phyloP scores from a whole-genome alignment of 2,888 invertebrate genomes.

The Eudasyphora cyanicolor region DNA sequence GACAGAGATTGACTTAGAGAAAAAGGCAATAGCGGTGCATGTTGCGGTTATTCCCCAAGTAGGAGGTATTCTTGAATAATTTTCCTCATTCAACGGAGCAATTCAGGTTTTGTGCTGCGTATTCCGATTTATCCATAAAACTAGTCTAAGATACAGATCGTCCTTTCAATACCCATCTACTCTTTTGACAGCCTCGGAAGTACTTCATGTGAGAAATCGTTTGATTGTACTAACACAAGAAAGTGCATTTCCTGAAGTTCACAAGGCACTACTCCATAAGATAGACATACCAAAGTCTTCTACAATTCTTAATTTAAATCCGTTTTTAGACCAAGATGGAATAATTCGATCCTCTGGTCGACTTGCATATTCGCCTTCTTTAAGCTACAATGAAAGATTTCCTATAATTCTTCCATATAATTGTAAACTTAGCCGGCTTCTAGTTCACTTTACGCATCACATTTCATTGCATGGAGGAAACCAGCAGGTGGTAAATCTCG shows the following conservation, averaged over 20 bases:
- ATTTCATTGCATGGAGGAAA: conserved; percentile 8
- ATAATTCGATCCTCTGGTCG: background rate
- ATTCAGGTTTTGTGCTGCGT: background rate
- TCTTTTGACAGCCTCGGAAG: background rate
- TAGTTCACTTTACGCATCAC: background rate
- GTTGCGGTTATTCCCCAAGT: background rate
- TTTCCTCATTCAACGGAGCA: background rate
- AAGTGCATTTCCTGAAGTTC: background rate
- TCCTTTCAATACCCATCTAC: background rate
- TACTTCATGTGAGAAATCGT: background rate
- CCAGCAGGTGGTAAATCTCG: background rate
- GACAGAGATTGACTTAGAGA: background rate
- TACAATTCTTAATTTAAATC: background rate
- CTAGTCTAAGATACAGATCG: background rate
- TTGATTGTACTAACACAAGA: background rate
- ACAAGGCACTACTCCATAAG: background rate
- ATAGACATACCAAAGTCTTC: background rate
- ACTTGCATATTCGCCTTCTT: background rate
- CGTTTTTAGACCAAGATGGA: conserved; percentile 2
- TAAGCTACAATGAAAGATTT: background rate
- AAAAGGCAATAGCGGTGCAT: background rate
- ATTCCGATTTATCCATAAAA: background rate
- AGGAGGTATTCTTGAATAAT: background rate
- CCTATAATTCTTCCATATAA: background rate
- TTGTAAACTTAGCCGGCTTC: background rate